phyloP scores from a whole-genome alignment of 2,888 invertebrate genomes.

The Drosophila neonasuta region DNA sequence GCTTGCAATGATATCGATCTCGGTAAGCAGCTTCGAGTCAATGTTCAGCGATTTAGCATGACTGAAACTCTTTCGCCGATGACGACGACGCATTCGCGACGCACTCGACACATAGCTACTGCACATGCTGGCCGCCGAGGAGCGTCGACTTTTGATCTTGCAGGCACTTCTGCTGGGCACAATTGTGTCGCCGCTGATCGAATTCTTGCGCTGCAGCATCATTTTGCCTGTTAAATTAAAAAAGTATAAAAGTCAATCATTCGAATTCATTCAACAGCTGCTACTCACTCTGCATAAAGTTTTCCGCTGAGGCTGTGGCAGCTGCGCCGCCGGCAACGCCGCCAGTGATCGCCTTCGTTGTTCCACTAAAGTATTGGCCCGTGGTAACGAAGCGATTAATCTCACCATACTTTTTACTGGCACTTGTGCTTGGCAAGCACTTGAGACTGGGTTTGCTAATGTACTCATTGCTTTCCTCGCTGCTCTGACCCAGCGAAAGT shows the following conservation, averaged over 20 bases:
- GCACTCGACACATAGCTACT: constrained; percentile 81
- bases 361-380: constrained; percentile 80
- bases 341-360: constrained; percentile 42
- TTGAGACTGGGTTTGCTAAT: constrained; percentile 80
- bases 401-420: constrained; percentile 81
- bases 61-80: constrained; percentile 78
- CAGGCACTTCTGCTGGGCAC: constrained; percentile 64
- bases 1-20: constrained; percentile 84
- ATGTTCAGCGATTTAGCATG: constrained; percentile 71
- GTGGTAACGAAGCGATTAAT: constrained; percentile 83
- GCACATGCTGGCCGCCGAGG: constrained; percentile 81
- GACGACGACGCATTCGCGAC: constrained; percentile 79
- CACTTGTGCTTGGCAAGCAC: constrained; percentile 77
- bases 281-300: constrained; percentile 49
- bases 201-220: constrained; percentile 72
- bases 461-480: constrained; percentile 81
- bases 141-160: constrained; percentile 81
- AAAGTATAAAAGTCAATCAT: neutral
- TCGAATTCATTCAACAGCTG: neutral
- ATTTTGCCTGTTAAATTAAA: constrained; percentile 56
- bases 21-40: constrained; percentile 83
- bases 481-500: constrained; percentile 84
- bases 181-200: constrained; percentile 50
- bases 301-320: constrained; percentile 26
- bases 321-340: constrained; percentile 6